Conservation (phyloP, 2,888 invertebrate genomes). For the Habroteleia sp. region DNA sequence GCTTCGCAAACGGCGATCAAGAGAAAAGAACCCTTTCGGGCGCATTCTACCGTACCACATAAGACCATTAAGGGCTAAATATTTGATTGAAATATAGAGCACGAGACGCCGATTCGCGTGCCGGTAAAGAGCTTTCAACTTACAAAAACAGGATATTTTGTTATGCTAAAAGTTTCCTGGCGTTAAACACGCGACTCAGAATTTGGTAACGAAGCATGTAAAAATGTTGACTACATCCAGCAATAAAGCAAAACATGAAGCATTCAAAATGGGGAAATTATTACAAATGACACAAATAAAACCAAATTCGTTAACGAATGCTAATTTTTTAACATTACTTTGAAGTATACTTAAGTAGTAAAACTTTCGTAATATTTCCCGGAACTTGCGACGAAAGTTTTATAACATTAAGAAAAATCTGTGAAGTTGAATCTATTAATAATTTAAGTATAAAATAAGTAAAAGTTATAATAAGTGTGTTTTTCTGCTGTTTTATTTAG, state of each 20-base stretch:
- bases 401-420: too few relatives aligned
- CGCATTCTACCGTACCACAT: constrained; percentile 67
- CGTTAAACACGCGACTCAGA: constrained; percentile 50
- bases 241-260: constrained; percentile 4
- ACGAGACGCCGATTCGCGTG: constrained; percentile 71
- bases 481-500: background rate
- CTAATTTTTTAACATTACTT: too few relatives aligned
- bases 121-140: constrained; percentile 69
- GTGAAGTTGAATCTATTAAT: too few relatives aligned
- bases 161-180: constrained; percentile 47
- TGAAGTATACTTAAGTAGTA: too few relatives aligned
- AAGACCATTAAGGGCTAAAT: constrained; percentile 75
- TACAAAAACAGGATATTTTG: constrained; percentile 55
- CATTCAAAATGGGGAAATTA: background rate
- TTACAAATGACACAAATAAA: too few relatives aligned
- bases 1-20: constrained; percentile 68
- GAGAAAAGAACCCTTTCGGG: constrained; percentile 66
- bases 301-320: too few relatives aligned
- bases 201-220: too few relatives aligned
- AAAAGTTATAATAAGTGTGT: too few relatives aligned
- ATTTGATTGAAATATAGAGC: constrained; percentile 77
- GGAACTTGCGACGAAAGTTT: constrained; percentile 2
- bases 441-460: too few relatives aligned
- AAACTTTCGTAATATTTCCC: constrained; percentile 2
- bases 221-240: constrained; percentile 1